Base-by-base conservation (phyloP, 2,113 vertebrate genomes). In the Merops nubicus region DNA sequence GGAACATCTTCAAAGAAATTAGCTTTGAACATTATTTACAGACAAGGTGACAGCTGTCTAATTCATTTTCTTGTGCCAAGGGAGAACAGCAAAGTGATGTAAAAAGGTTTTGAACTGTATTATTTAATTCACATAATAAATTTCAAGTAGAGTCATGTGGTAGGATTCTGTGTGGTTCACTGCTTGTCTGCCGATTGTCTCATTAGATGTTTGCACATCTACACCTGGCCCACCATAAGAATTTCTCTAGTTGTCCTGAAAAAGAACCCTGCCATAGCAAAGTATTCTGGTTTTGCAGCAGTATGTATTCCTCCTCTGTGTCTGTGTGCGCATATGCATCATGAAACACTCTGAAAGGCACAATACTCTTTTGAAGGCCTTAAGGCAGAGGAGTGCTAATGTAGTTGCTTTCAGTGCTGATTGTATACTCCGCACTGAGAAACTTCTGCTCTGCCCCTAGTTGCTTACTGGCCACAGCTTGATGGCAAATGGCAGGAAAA, bases 21-120 rank as follows among this genome's bases (percentile, higher is more conserved):
- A 93, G 47, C 83, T 94, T 96, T 96, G 95, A 96, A 94, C 93
- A 96, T 97, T 97, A 97, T 97, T 97, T 96, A 89, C 89, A 90
- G 91, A 92, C 59, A 91, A 93, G 81, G 89, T 97, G 92, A 95
- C 95, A 96, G 92, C 95, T 96, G 87, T 94, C 87, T 92, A 88
- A 96, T 96, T 96, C 86, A 88, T 95, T 87, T 53, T 69, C 75
- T 84, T 93, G 63, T 29, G 29, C 82, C 84, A 74, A 84, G 89
- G 95, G 94, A 96, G 68, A 95, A 81, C 12, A 96, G 95, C 50
- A 82, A 97, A 94, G 68, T 91, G 89, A 96, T 89, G 78, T 90
- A 91, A 95, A 96, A 94, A 96, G 95, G 56, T 95, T 96, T 96
- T 90, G 97, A 96, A 96, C 95, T 88, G 72, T 94, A 56, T 95